Evolutionary conservation across 2,797 vertebrate species (phyloP), one percentile per base, ranked within the genome.

Genomic region (Huso huso): DNA sequence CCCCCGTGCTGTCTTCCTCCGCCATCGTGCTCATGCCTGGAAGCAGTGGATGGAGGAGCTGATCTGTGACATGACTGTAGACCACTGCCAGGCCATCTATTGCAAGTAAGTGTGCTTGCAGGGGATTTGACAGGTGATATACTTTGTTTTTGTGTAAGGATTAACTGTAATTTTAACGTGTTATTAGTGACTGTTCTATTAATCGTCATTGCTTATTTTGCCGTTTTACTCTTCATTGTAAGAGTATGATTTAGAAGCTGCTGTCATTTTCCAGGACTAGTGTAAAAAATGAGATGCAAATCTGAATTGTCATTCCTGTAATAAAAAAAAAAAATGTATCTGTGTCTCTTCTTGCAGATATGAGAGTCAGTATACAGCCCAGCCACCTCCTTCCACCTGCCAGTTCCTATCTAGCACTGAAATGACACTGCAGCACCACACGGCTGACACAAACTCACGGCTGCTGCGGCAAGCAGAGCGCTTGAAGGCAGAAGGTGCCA

Each of bases 11-110:
- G 94, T 94, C 15, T 89, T 98, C 60, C 88, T 92, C 73, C 93
- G 91, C 64, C 97, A 99, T 77, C 86, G 97, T 0, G 88, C 92
- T 64, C 93, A 98, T 66, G 91, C 95, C 63, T 99, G 97, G 97
- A 97, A 97, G 74, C 89, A 91, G 15, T 99, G 97, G 97, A 87
- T 98, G 91, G 94, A 99, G 79, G 95, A 97, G 10, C 87, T 98
- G 57, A 86, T 98, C 66, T 87, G 89, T 71, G 93, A 92, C 70
- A 97, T 95, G 89, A 95, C 93, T 0, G 88, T 91, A 15, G 95
- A 97, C 10, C 88, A 83, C 51, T 98, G 95, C 74, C 95, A 98
- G 78, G 90, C 90, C 66, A 76, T 95, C 67, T 98, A 94, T 49
- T 87, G 92, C 79, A 95, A 94, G 96, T 98, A 84, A 89, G 95